A percentile compares a stretch with the other conserved stretches of the same genome.
Conservation (phyloP, 2,888 invertebrate genomes). For the Drosophila nigricruria region DNA sequence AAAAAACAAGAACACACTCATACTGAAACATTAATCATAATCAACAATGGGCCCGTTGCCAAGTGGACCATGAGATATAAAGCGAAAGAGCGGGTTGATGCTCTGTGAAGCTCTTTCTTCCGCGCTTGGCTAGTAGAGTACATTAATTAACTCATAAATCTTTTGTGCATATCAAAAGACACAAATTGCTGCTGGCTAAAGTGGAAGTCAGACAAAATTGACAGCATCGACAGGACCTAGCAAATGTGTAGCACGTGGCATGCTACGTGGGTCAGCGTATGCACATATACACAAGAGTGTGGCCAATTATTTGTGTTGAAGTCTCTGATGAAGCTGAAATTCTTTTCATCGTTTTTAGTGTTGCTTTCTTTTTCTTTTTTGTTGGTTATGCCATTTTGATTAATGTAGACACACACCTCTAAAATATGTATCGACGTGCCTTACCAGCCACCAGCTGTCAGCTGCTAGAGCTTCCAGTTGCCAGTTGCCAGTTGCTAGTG, state of each 20-base stretch:
- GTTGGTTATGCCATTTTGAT: slow-evolving; percentile 54
- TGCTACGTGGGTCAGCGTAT: slow-evolving; percentile 10
- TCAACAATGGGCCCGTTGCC: slow-evolving; percentile 45
- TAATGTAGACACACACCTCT: slow-evolving; percentile 66
- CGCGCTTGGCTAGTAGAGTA: slow-evolving; percentile 39
- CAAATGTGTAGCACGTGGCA: slow-evolving; percentile 39
- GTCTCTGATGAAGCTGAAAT: slow-evolving; percentile 30
- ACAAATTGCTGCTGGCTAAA: slow-evolving; percentile 54
- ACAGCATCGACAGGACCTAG: slow-evolving; percentile 20
- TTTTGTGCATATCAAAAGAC: slow-evolving; percentile 71
- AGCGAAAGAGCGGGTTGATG: not conserved
- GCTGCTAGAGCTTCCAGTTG: slow-evolving; percentile 27
- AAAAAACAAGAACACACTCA: slow-evolving; percentile 7
- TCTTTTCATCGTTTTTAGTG: not conserved
- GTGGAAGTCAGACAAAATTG: slow-evolving; percentile 7
- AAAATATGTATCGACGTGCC: slow-evolving; percentile 65
- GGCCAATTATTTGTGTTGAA: slow-evolving; percentile 54
- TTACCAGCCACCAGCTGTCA: slow-evolving; percentile 18
- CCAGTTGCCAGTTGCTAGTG: slow-evolving; percentile 19
- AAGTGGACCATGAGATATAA: slow-evolving; percentile 14
- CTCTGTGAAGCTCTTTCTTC: slow-evolving; percentile 19
- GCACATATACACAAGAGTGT: slow-evolving; percentile 1
- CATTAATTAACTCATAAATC: slow-evolving; percentile 81
- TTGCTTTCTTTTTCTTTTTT: not conserved
- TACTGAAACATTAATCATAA: slow-evolving; percentile 65